A percentile compares a stretch with the other conserved stretches of the same genome.
phyloP scores from a whole-genome alignment of 2,888 invertebrate genomes.

The Pseudococcus viburni region DNA sequence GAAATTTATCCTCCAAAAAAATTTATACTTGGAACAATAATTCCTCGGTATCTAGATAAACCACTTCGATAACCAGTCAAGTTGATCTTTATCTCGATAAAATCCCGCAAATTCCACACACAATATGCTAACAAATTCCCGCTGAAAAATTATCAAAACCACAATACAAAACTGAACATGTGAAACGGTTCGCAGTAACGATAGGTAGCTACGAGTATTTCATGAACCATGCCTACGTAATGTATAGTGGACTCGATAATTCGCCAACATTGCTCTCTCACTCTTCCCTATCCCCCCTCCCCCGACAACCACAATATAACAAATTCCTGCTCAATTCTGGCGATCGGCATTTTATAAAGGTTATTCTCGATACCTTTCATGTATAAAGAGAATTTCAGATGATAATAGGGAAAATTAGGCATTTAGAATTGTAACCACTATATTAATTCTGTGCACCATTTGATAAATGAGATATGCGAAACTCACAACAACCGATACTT shows the following conservation, averaged over 20 bases:
- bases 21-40: too few species aligned
- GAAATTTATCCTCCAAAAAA: not conserved
- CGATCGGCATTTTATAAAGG: slow-evolving; percentile 53
- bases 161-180: slow-evolving; percentile 17
- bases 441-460: slow-evolving; percentile 57
- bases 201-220: slow-evolving; percentile 31
- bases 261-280: not conserved
- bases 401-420: slow-evolving; percentile 61
- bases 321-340: slow-evolving; percentile 49
- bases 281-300: not conserved
- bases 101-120: not conserved
- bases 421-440: slow-evolving; percentile 60
- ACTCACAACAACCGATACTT: slow-evolving; percentile 58
- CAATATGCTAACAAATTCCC: not conserved
- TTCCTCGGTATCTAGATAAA: too few species aligned
- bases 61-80: not conserved
- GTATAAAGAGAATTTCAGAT: slow-evolving; percentile 56
- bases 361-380: slow-evolving; percentile 55
- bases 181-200: slow-evolving; percentile 2
- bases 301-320: not conserved
- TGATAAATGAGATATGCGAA: slow-evolving; percentile 63
- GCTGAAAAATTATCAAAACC: slow-evolving; percentile 18
- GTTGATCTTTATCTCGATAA: not conserved
- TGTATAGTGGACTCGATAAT: not conserved
- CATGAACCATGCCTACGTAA: not conserved